Percentiles rank a stretch among this genome's conserved stretches.
These are phyloP conservation scores for Eretmocerus hayati DNA, from an alignment of 2,888 invertebrate species.

Conservation along the genomic window DNA sequence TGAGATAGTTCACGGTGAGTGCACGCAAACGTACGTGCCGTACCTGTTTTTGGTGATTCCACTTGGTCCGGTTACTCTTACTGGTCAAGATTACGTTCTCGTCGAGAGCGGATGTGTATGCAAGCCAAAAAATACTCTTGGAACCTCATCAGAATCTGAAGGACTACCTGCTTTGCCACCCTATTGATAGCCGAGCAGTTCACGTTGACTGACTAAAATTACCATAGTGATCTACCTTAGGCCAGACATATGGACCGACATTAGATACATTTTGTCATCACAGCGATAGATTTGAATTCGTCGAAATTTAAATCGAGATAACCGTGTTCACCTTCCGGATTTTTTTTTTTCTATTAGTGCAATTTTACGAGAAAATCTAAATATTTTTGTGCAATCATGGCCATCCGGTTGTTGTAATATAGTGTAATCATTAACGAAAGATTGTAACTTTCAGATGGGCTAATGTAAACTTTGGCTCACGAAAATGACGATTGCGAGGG, in stretches of 20 bases:
- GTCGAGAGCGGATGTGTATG: constrained; percentile 94
- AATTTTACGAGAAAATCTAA: too few relatives aligned
- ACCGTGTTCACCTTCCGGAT: too few relatives aligned
- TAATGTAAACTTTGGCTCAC: too few relatives aligned
- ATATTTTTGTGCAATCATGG: too few relatives aligned
- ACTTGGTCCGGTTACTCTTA: constrained; percentile 80
- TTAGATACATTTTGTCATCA: too few relatives aligned
- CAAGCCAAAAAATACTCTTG: constrained; percentile 53
- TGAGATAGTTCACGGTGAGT: constrained; percentile 80
- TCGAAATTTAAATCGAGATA: too few relatives aligned
- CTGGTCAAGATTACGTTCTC: constrained; percentile 90
- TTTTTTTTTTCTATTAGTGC: background rate
- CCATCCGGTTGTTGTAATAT: too few relatives aligned
- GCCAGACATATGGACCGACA: too few relatives aligned
- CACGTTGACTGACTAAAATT: background rate
- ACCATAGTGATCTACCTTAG: background rate
- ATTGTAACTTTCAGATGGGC: too few relatives aligned
- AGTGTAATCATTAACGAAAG: too few relatives aligned
- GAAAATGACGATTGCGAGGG: too few relatives aligned
- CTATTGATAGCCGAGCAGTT: background rate
- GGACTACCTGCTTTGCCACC: constrained; percentile 5
- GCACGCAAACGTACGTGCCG: constrained; percentile 87
- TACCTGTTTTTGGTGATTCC: constrained; percentile 87
- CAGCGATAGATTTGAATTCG: too few relatives aligned
- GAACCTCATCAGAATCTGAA: background rate